Evolutionary conservation across 2,888 invertebrate genomes (phyloP), one percentile per base, ranked within the genome.

Genomic region (Calliscelio sp.): DNA sequence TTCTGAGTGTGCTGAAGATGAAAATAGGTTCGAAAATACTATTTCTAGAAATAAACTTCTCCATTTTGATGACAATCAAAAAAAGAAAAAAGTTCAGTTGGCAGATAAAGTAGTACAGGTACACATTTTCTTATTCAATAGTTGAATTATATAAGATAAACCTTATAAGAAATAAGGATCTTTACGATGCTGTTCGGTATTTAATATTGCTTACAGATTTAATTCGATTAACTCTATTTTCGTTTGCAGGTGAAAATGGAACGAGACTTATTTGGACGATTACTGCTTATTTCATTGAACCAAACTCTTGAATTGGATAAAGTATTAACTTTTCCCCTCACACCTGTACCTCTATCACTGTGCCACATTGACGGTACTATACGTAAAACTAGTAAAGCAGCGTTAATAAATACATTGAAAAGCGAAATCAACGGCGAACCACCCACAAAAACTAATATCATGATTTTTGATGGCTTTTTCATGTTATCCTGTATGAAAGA

Each of bases 391-490:
- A 18, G 57, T n/a, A 55, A 32, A 8, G 61, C n/a, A 14, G 49
- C 35, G 28, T 44, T 65, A 18, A 2, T 46, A 18, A 65, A 65
- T 1, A 53, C 10, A 89, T 88, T 85, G 89, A 90, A 0, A 87
- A 90, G n/a, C 84, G 86, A n/a, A 88, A 89, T 22, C 61, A 90
- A 25, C 88, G 88, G 83, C 85, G 89, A 63, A 89, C 88, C 87
- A 78, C 84, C 7, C 24, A 65, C 14, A 59, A 66, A 89, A 24
- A 38, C 38, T 14, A 14, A 38, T 11, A 16, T 68, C 16, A 20
- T 88, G 79, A 87, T 90, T 57, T 86, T 90, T 18, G 89, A 89
- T 85, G 90, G 88, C 57, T 89, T 89, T 86, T 89, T 87, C 38
- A 82, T 84, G 84, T 89, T 88, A 74, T 55, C 6, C 14, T 38